phyloP scores from a whole-genome alignment of 2,113 vertebrate species.

The Alouatta palliata region DNA sequence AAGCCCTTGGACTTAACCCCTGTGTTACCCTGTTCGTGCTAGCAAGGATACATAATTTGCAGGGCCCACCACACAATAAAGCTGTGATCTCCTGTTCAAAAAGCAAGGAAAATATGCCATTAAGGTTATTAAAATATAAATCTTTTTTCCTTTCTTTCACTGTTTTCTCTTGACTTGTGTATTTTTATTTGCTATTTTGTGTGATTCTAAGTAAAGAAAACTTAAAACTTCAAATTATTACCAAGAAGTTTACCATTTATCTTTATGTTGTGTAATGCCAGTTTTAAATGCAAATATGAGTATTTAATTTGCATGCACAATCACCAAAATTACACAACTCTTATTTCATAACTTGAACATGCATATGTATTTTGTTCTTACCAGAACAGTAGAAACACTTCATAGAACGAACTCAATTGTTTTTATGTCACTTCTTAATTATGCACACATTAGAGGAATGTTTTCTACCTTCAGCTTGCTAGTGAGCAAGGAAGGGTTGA shows the following conservation, averaged over 20 bases:
- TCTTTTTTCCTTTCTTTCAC: background rate
- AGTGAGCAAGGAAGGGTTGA: background rate
- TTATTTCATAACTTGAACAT: background rate
- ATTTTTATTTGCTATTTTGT: background rate
- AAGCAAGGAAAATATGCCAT: background rate
- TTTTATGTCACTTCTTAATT: background rate
- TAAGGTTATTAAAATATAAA: background rate
- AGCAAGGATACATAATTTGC: background rate
- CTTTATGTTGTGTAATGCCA: background rate
- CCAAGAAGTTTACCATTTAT: background rate
- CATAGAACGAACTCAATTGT: background rate
- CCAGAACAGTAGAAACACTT: background rate
- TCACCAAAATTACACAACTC: background rate
- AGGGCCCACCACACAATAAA: background rate
- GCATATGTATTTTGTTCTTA: background rate
- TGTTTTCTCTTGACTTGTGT: background rate
- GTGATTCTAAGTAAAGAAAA: slow-evolving; percentile 17
- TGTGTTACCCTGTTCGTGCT: too few relatives aligned
- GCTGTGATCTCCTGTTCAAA: background rate
- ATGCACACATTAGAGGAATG: background rate
- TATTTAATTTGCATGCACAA: background rate
- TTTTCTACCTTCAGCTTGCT: background rate
- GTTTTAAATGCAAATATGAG: background rate
- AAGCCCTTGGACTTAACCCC: background rate
- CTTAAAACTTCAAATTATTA: background rate